Evolutionary conservation across 1,140 invertebrate species (phyloP).

Genomic region (Tribolium madens): DNA sequence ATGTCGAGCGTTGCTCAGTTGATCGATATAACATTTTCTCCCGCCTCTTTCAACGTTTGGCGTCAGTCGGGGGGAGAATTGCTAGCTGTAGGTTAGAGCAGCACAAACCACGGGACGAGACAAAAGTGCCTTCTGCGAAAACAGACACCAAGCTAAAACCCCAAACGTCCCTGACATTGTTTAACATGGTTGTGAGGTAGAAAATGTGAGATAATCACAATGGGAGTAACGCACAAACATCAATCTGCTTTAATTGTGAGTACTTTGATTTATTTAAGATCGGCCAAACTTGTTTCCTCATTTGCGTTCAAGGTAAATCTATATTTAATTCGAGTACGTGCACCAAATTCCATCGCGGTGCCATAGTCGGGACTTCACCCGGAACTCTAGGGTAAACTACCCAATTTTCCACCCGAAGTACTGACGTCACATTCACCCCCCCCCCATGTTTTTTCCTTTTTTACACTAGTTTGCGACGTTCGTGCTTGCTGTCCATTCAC

Average conservation of each 20-base stretch:
- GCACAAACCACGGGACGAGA: neutral
- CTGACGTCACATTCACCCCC: too few relatives aligned
- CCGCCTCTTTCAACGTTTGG: conserved; percentile 29
- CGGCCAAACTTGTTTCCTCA: too few relatives aligned
- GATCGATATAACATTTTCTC: conserved; percentile 28
- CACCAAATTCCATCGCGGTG: too few relatives aligned
- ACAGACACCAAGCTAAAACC: conserved; percentile 1
- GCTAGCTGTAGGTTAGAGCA: neutral
- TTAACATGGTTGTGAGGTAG: neutral
- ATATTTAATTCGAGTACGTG: neutral
- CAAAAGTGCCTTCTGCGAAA: conserved; percentile 19
- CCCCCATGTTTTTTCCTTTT: too few relatives aligned
- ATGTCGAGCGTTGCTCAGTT: conserved; percentile 8
- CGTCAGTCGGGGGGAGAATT: conserved; percentile 26
- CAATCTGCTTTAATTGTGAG: neutral
- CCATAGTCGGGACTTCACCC: too few relatives aligned
- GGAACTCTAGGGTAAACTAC: too few relatives aligned
- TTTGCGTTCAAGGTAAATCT: neutral
- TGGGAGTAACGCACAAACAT: conserved; percentile 10
- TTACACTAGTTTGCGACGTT: neutral
- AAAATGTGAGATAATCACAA: neutral
- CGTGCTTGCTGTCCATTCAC: neutral
- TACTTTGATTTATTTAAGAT: neutral
- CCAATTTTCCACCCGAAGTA: too few relatives aligned
- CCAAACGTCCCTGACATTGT: neutral